Evolutionary conservation across 30 jellyfish, hydroid and myxozoan species (phyloP), one percentile per base, ranked within the genome.

Genomic region (Morbakka virulenta): DNA sequence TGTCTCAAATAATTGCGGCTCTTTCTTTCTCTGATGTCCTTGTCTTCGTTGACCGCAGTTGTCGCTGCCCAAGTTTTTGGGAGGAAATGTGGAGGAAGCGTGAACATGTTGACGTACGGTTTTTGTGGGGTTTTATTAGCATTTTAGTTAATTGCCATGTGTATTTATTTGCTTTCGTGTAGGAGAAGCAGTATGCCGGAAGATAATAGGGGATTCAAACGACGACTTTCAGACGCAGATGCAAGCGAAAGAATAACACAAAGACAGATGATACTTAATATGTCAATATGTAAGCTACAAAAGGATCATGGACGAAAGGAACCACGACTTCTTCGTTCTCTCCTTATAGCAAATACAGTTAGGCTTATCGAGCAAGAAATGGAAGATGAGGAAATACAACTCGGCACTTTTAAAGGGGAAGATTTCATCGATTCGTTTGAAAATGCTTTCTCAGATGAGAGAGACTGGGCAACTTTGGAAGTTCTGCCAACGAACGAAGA

Each of bases 211-310:
- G 97, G 97, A 28, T 89, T 95, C 47, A 89, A 89, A 36, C 57
- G 97, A 77, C 78, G 97, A 34, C 68, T 84, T 29, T 89, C 97
- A 36, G 95, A 89, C 80, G 93, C 90, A 11, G 97, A 89, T 73
- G 95, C 77, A 70, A 89, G 79, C 62, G 97, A 89, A 79, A 57
- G 97, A 68, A 74, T 89, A 28, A 76, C 97, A 2, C 93, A 83
- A 50, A 62, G 97, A 63, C 97, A 89, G 52, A 89, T 89, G 69
- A 77, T 89, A 13, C 90, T 89, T 1, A 89, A 89, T 52, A 89
- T 89, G 97, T 89, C 97, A 6, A 89, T 89, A 35, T 89, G 97
- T 76, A 89, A 89, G 74, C 76, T 89, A 51, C 95, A 89, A 49
- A 89, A 78, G 62, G 94, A 83, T 74, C 76, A 82, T 65, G 97